Conservation (phyloP, 1,140 invertebrate genomes). For the Sycophila sp. region DNA sequence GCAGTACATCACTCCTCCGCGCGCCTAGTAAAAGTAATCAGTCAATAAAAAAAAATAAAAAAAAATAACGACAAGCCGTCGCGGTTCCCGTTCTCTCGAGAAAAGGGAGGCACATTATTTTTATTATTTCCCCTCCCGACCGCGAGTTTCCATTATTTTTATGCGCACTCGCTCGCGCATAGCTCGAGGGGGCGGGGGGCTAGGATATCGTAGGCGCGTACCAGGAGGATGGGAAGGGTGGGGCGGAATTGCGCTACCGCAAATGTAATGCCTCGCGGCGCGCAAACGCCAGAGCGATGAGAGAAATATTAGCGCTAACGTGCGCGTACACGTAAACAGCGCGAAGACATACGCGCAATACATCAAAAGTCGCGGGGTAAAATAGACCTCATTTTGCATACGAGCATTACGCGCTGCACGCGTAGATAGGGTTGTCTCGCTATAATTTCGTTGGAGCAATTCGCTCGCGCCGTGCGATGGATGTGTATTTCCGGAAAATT, state of each 20-base stretch:
- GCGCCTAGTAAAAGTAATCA: slow-evolving; percentile 20
- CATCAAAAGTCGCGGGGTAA: slow-evolving; percentile 9
- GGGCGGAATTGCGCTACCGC: slow-evolving; percentile 4
- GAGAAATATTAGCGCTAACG: slow-evolving; percentile 30
- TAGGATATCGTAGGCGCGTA: neutral
- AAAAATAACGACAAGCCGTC: too few relatives aligned
- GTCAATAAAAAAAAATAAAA: neutral
- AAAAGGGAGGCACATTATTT: neutral
- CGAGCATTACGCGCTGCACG: too few relatives aligned
- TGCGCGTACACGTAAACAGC: neutral
- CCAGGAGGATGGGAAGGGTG: slow-evolving; percentile 17
- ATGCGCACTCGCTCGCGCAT: neutral
- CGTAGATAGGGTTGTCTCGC: too few relatives aligned
- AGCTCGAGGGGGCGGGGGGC: neutral
- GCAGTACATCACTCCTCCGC: neutral
- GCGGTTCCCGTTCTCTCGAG: neutral
- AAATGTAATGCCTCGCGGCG: slow-evolving; percentile 14
- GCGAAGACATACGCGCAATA: neutral
- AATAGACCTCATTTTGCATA: neutral
- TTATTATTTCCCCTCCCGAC: neutral
- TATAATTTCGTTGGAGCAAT: neutral
- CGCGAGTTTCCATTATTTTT: slow-evolving; percentile 1
- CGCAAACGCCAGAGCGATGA: neutral
- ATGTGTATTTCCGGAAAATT: too few relatives aligned
- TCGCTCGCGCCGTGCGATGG: too few relatives aligned